These are phyloP conservation scores for Arctocebus calabarensis DNA, from an alignment of 2,797 vertebrate genomes.

Conservation along the genomic window DNA sequence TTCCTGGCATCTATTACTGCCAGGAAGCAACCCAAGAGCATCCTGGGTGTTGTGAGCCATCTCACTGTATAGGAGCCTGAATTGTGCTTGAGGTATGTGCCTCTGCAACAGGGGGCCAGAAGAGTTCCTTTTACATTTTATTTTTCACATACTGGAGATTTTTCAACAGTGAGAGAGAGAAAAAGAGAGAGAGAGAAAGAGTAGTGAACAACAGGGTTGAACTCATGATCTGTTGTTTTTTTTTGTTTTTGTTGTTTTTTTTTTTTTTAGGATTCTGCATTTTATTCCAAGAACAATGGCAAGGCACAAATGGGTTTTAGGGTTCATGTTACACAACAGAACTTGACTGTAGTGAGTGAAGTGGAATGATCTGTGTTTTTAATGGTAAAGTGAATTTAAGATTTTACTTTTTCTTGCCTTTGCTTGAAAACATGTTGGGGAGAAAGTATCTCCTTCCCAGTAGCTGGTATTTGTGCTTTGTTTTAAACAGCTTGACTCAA, in stretches of 20 bases:
- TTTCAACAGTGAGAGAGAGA: not conserved
- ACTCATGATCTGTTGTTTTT: too few species aligned
- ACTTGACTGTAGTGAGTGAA: not conserved
- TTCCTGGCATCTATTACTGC: not conserved
- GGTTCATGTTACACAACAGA: not conserved
- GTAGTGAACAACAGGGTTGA: not conserved
- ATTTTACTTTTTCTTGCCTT: constrained; percentile 46
- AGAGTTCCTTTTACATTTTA: not conserved
- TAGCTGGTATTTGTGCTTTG: not conserved
- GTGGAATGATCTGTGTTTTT: constrained; percentile 54
- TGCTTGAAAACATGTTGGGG: not conserved
- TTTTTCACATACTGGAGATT: constrained; percentile 54
- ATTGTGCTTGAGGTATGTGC: not conserved
- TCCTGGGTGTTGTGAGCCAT: not conserved
- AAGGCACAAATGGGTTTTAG: too few species aligned
- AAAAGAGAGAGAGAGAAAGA: not conserved
- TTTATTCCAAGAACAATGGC: not conserved
- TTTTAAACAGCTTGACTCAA: constrained; percentile 12
- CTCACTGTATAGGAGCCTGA: not conserved
- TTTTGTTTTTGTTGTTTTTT: too few species aligned
- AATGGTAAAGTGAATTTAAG: constrained; percentile 49
- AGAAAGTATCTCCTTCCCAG: not conserved
- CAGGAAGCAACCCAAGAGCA: not conserved
- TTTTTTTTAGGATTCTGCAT: not conserved
- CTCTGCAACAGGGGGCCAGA: not conserved